phyloP scores from a whole-genome alignment of 2,888 invertebrate species.

The Oscheius sp. region DNA sequence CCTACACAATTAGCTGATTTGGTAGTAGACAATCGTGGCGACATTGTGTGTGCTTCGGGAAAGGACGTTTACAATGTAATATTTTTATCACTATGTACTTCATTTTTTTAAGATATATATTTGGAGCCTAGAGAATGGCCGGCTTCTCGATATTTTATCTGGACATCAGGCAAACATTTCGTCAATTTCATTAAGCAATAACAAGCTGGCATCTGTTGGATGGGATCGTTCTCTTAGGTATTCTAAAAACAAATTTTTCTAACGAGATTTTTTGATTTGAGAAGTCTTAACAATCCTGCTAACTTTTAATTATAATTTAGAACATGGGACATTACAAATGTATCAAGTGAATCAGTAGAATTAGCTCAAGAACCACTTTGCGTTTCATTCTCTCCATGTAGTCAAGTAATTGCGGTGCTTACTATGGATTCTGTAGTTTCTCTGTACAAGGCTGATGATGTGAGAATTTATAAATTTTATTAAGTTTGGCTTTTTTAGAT shows the following conservation, averaged over 20 bases:
- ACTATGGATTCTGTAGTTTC: conserved; percentile 87
- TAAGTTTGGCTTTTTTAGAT: conserved; percentile 11
- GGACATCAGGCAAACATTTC: conserved; percentile 94
- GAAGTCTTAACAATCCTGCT: too few relatives aligned
- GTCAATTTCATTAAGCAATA: conserved; percentile 81
- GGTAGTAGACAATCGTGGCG: conserved; percentile 83
- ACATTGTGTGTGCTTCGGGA: conserved; percentile 92
- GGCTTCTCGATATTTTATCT: conserved; percentile 84
- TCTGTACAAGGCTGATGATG: conserved; percentile 79
- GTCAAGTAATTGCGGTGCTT: conserved; percentile 89
- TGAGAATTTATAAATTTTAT: conserved; percentile 17
- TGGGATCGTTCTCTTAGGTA: conserved; percentile 82
- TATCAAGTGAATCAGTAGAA: conserved; percentile 44
- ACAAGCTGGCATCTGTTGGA: conserved; percentile 79
- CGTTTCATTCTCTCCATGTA: conserved; percentile 87
- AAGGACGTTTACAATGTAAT: conserved; percentile 82
- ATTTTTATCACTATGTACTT: neutral
- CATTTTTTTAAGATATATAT: conserved; percentile 81
- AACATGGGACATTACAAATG: conserved; percentile 52
- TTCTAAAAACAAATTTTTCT: neutral
- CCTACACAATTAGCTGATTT: conserved; percentile 91
- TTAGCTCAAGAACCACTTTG: conserved; percentile 77
- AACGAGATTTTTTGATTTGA: too few relatives aligned
- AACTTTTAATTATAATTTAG: too few relatives aligned
- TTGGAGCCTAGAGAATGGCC: conserved; percentile 93